A percentile compares a stretch with the other conserved stretches of the same genome.
These are phyloP conservation scores for Ypsolopha sequella DNA, from an alignment of 2,888 invertebrate species.

Conservation along the genomic window DNA sequence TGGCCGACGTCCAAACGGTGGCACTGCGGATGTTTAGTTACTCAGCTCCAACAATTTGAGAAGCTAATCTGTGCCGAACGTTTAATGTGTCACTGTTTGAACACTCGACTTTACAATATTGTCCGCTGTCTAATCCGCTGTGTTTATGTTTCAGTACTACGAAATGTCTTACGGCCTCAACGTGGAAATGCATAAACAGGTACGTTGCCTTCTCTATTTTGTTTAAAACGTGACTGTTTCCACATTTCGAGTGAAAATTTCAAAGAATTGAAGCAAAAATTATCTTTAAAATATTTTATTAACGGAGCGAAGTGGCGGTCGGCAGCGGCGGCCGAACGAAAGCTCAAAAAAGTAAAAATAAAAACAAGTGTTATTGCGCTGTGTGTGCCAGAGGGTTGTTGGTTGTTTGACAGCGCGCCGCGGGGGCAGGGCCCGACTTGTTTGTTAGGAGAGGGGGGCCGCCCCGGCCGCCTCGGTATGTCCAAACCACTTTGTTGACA, in stretches of 20 bases:
- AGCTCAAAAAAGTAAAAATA: slow-evolving; percentile 42
- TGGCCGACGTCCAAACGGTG: slow-evolving; percentile 55
- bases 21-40: slow-evolving; percentile 66
- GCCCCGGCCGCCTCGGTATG: slow-evolving; percentile 9
- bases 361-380: slow-evolving; percentile 46
- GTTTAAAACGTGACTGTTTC: slow-evolving; percentile 18
- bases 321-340: slow-evolving; percentile 17
- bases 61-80: slow-evolving; percentile 62
- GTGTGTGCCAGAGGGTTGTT: slow-evolving; percentile 41
- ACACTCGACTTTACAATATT: slow-evolving; percentile 32
- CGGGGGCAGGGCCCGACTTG: slow-evolving; percentile 15
- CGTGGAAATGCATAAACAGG: slow-evolving; percentile 98
- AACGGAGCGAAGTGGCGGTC: slow-evolving; percentile 31
- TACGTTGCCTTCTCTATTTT: slow-evolving; percentile 49
- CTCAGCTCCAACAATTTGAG: slow-evolving; percentile 60
- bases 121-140: slow-evolving; percentile 14
- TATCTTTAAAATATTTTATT: slow-evolving; percentile 22
- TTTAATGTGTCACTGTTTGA: slow-evolving; percentile 37
- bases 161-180: slow-evolving; percentile 98
- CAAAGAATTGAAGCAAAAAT: slow-evolving; percentile 14
- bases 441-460: slow-evolving; percentile 16
- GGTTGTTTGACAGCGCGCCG: slow-evolving; percentile 51
- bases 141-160: slow-evolving; percentile 88
- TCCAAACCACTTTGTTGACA: slow-evolving; percentile 43
- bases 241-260: slow-evolving; percentile 21